Evolutionary conservation across 2,888 invertebrate species (phyloP), one percentile per base, ranked within the genome.

Genomic region (Mactromeris polynyma): DNA sequence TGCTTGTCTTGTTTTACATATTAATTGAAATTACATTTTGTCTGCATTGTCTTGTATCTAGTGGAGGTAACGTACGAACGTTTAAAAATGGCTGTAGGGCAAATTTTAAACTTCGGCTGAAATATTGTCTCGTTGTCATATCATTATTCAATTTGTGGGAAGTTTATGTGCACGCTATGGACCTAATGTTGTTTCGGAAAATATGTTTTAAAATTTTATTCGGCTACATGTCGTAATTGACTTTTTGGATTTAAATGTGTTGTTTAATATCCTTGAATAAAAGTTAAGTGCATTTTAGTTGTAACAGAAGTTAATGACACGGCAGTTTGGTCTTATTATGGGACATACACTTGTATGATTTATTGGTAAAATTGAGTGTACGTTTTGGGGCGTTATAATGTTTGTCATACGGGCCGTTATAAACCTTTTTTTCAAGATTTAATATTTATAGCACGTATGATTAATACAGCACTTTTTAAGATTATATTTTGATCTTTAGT

Each of bases 31-130:
- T 83, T 42, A 83, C 73, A 73, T 83, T 42, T 69, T 69, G 33
- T 77, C 78, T 83, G 87, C 83, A 87, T 87, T 87, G 87, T 87
- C 58, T 83, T 21, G 77, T 31, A 40, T 79, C 64, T 40, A 87
- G 82, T 87, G 83, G 79, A 33, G 79, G 78, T 19, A 51, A 40
- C 33, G 77, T 78, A 78, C 78, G 38, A 42, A 14, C 36, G 31
- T 73, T 36, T 33, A 73, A 73, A 83, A 84, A 78, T 54, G 51
- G 46, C 84, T 38, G 19, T 38, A 73, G 46, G 84, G 84, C 84
- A 84, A 84, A 84, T 38, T 54, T 84, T 78, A 46, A 78, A 84
- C 46, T 84, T 77, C 31, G n/a, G 58, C 26, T 64, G 58, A 26
- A 64, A 64, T 64, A 11, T 64, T 64, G 58, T 64, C 58, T 64